Evolutionary conservation across 2,888 invertebrate genomes (phyloP), one percentile per base, ranked within the genome.

Genomic region (Subacronicta megacephala): DNA sequence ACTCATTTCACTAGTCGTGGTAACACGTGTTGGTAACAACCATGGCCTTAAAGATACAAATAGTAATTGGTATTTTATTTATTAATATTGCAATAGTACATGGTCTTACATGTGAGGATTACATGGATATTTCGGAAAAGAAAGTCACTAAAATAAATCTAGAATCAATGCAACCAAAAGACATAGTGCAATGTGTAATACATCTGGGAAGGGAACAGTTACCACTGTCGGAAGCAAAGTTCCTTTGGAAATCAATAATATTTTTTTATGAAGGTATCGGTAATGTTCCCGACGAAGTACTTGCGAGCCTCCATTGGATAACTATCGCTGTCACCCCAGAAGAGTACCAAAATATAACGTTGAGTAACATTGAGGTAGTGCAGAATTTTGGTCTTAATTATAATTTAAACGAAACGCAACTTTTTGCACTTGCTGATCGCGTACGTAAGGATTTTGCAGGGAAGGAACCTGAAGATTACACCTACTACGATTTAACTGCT

Each of bases 381-480:
- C 87, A 92, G 60, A 95, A 95, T 40, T 95, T 96, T 76, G 95
- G 95, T 3, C 72, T 90, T 0, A 90, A 94, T 71, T 94, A 93
- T 63, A 85, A 90, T 38, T 82, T 95, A 36, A 84, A 80, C 29
- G 61, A 77, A 1, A 84, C 83, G 0, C 95, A 95, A 82, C 83
- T 95, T 12, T 57, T 78, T 9, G 88, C 94, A 0, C 88, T 95
- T 10, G 95, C 95, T 1, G 84, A 90, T 23, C 88, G 94, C n/a
- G 90, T 95, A 1, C 89, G 91, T 3, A 81, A 87, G 41, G 95
- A 95, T 60, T 95, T 95, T 80, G 88, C 92, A 1, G 88, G 84
- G 0, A 96, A 96, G 79, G 85, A 85, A 23, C 95, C 95, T 0
- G 90, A 94, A 58, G 95, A 95, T 58, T 95, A 95, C 67, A 95